phyloP scores from a whole-genome alignment of 2,888 invertebrate species.

The Smittia aterrima region DNA sequence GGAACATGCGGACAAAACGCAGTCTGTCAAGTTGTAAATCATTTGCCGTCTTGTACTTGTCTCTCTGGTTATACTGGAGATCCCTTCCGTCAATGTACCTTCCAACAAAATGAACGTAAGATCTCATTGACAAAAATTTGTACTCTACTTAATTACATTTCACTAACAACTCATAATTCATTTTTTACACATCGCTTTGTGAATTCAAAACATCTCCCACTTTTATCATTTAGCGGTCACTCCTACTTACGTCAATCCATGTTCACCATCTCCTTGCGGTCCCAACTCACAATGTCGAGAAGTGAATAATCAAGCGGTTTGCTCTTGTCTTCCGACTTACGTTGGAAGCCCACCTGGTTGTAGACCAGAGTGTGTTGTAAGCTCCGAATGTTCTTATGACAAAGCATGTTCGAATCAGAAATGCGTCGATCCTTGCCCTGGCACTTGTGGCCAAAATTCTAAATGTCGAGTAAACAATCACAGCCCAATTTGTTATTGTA shows the following conservation, averaged over 20 bases:
- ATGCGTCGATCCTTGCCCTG: constrained; percentile 73
- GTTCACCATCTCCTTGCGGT: constrained; percentile 72
- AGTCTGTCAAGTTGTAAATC: constrained; percentile 73
- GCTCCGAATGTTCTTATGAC: constrained; percentile 57
- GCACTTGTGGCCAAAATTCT: constrained; percentile 70
- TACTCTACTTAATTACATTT: too few relatives aligned
- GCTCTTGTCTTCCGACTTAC: constrained; percentile 61
- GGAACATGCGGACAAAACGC: constrained; percentile 79
- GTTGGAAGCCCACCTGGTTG: constrained; percentile 63
- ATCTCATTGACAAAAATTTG: constrained; percentile 58
- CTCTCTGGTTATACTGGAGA: constrained; percentile 76
- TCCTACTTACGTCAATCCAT: constrained; percentile 59
- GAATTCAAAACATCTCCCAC: neutral
- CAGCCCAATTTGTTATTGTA: constrained; percentile 67
- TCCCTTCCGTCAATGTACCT: constrained; percentile 69
- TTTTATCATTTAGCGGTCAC: neutral
- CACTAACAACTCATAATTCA: neutral
- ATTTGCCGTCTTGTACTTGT: constrained; percentile 79
- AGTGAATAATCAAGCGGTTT: constrained; percentile 60
- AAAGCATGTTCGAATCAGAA: constrained; percentile 69
- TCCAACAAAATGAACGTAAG: constrained; percentile 57
- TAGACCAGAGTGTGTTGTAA: constrained; percentile 59
- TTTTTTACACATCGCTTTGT: neutral
- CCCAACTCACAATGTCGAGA: too few relatives aligned
- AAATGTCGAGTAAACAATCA: constrained; percentile 70